Evolutionary conservation across 2,888 invertebrate species (phyloP).

Genomic region (Auanema sp.): DNA sequence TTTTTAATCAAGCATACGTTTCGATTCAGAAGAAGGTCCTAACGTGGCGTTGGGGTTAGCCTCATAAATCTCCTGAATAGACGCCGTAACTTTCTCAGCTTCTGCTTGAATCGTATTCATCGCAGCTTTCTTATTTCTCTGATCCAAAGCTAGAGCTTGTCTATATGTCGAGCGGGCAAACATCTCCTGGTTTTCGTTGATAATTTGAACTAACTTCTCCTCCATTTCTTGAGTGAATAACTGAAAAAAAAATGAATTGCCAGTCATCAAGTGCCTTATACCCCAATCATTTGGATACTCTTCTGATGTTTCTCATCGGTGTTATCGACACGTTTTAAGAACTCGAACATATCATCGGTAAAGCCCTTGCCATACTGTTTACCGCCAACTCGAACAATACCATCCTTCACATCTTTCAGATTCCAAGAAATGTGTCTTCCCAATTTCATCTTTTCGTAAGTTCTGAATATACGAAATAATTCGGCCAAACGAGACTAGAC

Average conservation of each 20-base stretch:
- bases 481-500: neutral
- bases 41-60: no score
- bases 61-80: no score
- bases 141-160: neutral
- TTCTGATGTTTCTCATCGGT: no score
- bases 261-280: neutral
- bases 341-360: no score
- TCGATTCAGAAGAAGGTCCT: no score
- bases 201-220: neutral
- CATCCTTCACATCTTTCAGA: constrained; percentile 8
- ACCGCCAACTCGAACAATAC: constrained; percentile 20
- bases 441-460: constrained; percentile 85
- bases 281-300: no score
- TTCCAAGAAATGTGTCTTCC: constrained; percentile 87
- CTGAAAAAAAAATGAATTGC: neutral
- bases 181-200: neutral
- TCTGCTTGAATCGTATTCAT: neutral
- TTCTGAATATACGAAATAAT: no score
- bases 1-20: no score
- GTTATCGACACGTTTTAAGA: no score
- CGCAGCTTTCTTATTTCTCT: neutral
- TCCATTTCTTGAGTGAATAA: constrained; percentile 5
- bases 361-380: no score
- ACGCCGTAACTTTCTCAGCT: neutral
- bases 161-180: neutral